Base-by-base conservation (phyloP, 2,113 vertebrate species). In the Dasypus novemcinctus region DNA sequence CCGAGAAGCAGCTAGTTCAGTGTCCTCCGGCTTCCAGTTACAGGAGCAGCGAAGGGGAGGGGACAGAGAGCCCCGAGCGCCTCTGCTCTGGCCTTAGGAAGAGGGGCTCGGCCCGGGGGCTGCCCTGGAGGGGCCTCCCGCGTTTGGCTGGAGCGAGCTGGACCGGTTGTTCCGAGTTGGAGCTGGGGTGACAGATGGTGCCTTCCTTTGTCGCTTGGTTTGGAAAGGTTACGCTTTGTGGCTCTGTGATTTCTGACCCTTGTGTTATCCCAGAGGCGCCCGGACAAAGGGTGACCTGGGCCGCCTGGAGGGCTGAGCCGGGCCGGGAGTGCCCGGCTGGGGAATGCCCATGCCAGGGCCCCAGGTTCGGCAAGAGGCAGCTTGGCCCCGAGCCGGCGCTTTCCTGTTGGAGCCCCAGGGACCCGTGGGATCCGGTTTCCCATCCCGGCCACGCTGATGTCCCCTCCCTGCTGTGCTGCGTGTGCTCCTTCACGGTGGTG, bases 351-450 rank as follows among this genome's bases (percentile, higher is more conserved):
- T 5, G 69, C 41, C 38, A 0, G 1, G 3, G 38, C n/a, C 57
- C 79, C 29, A 21, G 54, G 25, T 90, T 86, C 86, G 81, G 54
- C 81, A 71, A 25, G 38, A 52, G 66, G 6, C 87, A 84, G 46
- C 79, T 69, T 90, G 96, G 75, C 82, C 79, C 7, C 54, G 81
- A 80, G 74, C n/a, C 33, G 27, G 29, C 87, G 0, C 1, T 90
- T 97, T 96, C 95, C 97, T 96, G 95, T 96, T 38, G 59, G 87
- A 78, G 63, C 79, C 95, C 94, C 36, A 38, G 90, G 82, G 96
- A 96, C 72, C 20, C 17, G 75, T 81, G 91, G 71, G 78, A 76
- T 96, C 92, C 5, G 36, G 85, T 96, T 97, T 97, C 95, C 87
- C 87, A 72, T 57, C n/a, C 49, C 52, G 57, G 57, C 87, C n/a